Evolutionary conservation across 35 echinoderm and acorn worm species (phyloP), one percentile per base, ranked within the genome.

Genomic region (Apostichopus californicus): DNA sequence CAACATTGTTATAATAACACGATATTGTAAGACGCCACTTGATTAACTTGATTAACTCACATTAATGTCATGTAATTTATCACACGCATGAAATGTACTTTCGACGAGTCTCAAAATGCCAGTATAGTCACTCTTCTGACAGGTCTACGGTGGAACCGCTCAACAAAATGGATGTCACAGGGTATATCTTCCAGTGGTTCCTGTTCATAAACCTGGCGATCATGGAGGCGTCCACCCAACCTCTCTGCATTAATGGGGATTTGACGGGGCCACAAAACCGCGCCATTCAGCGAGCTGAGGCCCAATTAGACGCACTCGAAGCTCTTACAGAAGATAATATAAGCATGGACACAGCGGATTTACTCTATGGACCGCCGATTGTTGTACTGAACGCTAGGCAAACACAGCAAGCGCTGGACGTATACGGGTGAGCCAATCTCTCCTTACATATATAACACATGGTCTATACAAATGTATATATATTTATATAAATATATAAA

Each of bases 341-440:
- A 6, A 25, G 9, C 17, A 89, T 72, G 60, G 86, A 89, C 17
- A 89, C 63, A 53, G 68, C 68, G 8, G 86, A 10, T 4, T 57
- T 89, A 3, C 86, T 89, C 8, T 89, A 89, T 89, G 61, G 63
- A 4, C 57, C 57, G 9, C 86, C 86, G 61, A 89, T 89, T 89
- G 86, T 89, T 11, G 6, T 9, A 68, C 86, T 89, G 6, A 89
- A 60, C 12, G 20, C 60, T 2, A 23, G 86, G 61, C 86, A 89
- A 34, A 89, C 63, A 1, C 5, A 73, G 18, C 86, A 89, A 55
- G 46, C 61, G 8, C 21, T 52, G 9, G 64, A 14, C 10, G 6
- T 89, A 8, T 89, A 72, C 64, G 86, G 86, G 86, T 89, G 34
- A 89, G 86, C 17, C 71, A 24, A 14, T 14, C 21, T 17, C 21